Percentiles rank a stretch among this genome's conserved stretches.
phyloP scores from a whole-genome alignment of 2,888 invertebrate genomes.

The Netelia fuscicornis region DNA sequence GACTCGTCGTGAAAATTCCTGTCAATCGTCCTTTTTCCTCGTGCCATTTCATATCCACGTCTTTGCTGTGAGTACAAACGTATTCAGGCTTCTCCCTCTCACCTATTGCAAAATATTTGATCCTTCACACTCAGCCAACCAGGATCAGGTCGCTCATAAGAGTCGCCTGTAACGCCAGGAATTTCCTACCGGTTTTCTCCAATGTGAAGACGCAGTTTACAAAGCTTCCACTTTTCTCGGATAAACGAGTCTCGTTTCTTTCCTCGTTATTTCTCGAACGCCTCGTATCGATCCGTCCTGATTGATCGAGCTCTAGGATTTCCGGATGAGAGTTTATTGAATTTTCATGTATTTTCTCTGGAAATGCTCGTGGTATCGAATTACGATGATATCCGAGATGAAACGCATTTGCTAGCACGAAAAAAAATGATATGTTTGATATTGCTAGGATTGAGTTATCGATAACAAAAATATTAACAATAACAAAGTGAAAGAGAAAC shows the following conservation, averaged over 20 bases:
- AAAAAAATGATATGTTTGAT: neutral
- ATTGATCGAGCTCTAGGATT: neutral
- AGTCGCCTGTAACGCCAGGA: neutral
- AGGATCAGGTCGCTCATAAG: neutral
- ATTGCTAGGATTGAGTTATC: no score
- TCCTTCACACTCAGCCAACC: neutral
- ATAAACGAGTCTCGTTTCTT: neutral
- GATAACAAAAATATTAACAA: no score
- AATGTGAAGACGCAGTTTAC: constrained; percentile 33
- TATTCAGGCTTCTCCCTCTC: neutral
- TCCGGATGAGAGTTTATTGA: constrained; percentile 3
- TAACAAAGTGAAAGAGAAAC: neutral
- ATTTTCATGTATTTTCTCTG: constrained; percentile 26
- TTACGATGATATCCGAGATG: constrained; percentile 20
- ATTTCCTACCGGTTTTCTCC: neutral
- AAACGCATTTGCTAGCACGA: constrained; percentile 19
- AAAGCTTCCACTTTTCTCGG: constrained; percentile 2
- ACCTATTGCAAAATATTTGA: neutral
- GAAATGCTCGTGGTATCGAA: constrained; percentile 15
- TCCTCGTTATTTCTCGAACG: neutral
- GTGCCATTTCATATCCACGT: constrained; percentile 33
- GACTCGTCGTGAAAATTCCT: constrained; percentile 16
- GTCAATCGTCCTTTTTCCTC: constrained; percentile 30
- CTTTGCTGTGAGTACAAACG: constrained; percentile 30
- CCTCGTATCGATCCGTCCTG: neutral